A percentile compares a stretch with the other conserved stretches of the same genome.
Conservation (phyloP, 2,888 invertebrate species). For the Eupithecia abbreviata region DNA sequence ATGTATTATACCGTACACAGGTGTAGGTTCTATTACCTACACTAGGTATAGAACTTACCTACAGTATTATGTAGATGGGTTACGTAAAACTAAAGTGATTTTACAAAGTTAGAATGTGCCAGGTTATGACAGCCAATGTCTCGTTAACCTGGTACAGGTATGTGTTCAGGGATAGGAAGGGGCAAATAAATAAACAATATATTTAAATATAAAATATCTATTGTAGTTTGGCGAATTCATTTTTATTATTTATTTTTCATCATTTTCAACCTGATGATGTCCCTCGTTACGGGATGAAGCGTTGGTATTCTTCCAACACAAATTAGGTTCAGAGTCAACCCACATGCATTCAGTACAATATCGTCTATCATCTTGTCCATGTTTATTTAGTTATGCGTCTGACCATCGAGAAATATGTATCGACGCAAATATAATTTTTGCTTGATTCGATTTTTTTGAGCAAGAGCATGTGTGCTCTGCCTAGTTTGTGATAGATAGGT, state of each 20-base stretch:
- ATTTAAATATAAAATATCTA: not conserved
- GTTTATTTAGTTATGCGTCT: not conserved
- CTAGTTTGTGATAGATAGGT: not conserved
- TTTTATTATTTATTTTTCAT: no score
- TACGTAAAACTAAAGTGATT: conserved; percentile 57
- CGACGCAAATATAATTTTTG: not conserved
- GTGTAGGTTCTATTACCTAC: not conserved
- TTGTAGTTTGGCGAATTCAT: not conserved
- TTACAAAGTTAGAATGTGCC: conserved; percentile 50
- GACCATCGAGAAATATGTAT: not conserved
- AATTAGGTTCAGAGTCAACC: not conserved
- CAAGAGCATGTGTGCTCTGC: not conserved
- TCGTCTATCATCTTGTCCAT: not conserved
- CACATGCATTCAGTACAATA: not conserved
- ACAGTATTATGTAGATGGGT: conserved; percentile 31
- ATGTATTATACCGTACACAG: conserved; percentile 20
- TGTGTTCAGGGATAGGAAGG: not conserved
- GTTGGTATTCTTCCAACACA: not conserved
- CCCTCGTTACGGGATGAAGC: not conserved
- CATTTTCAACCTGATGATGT: not conserved
- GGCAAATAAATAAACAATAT: not conserved
- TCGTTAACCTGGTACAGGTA: conserved; percentile 16
- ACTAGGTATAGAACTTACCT: conserved; percentile 11
- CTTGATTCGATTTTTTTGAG: not conserved
- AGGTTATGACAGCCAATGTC: conserved; percentile 26